These are phyloP conservation scores for Caenorhabditis wallacei DNA, from an alignment of 2,888 invertebrate species.

Conservation along the genomic window DNA sequence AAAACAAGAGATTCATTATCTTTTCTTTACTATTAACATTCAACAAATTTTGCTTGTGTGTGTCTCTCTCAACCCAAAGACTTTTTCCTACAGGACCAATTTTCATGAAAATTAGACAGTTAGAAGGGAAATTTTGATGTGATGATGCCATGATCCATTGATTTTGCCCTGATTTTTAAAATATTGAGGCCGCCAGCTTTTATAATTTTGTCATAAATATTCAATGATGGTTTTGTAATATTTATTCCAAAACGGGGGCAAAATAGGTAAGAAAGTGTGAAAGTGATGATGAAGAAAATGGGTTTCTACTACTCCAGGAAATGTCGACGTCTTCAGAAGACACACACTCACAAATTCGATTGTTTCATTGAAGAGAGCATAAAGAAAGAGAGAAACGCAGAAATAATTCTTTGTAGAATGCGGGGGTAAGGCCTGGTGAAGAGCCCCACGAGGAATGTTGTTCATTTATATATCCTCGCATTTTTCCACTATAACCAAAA, in stretches of 20 bases:
- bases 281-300: constrained; percentile 31
- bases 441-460: constrained; percentile 35
- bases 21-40: too few species aligned
- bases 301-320: constrained; percentile 20
- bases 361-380: constrained; percentile 17
- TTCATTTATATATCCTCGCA: constrained; percentile 45
- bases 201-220: too few species aligned
- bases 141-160: too few species aligned
- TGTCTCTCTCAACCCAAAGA: too few species aligned
- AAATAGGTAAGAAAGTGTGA: not conserved
- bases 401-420: constrained; percentile 7
- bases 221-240: too few species aligned
- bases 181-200: too few species aligned
- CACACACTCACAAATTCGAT: constrained; percentile 48
- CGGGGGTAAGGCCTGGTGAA: constrained; percentile 36
- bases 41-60: too few species aligned
- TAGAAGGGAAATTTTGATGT: too few species aligned
- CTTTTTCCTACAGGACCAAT: too few species aligned
- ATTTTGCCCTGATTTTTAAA: too few species aligned
- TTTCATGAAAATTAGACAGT: too few species aligned
- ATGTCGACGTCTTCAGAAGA: constrained; percentile 40
- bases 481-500: not conserved
- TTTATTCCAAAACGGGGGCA: not conserved
- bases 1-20: too few species aligned
- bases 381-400: not conserved